These are phyloP conservation scores for Phymastichus coffea DNA, from an alignment of 1,140 invertebrate species.

Conservation along the genomic window DNA sequence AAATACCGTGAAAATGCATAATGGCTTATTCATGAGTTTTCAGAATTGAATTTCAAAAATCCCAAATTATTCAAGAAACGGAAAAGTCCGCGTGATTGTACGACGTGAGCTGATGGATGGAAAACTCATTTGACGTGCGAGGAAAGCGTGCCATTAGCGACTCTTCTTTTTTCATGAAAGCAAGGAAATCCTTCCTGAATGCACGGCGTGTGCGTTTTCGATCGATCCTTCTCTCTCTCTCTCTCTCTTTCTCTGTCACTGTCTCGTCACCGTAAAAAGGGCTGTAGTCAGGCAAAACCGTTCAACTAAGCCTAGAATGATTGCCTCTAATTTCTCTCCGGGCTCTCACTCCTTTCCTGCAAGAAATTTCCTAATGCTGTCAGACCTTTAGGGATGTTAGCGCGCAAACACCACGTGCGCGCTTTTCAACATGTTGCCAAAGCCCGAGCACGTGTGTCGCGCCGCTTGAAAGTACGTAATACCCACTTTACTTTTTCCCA, in stretches of 20 bases:
- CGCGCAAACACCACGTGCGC: too few species aligned
- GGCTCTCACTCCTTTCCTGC: conserved; percentile 20
- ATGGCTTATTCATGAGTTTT: conserved; percentile 7
- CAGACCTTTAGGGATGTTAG: too few species aligned
- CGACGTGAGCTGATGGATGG: not conserved
- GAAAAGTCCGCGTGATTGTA: not conserved
- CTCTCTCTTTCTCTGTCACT: too few species aligned
- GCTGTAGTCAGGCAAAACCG: too few species aligned
- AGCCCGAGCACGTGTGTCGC: too few species aligned
- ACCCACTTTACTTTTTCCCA: too few species aligned
- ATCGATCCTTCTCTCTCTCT: too few species aligned
- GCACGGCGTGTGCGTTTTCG: too few species aligned
- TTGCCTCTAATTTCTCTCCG: conserved; percentile 48
- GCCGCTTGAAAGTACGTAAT: too few species aligned
- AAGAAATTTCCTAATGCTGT: conserved; percentile 52
- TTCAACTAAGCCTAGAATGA: conserved; percentile 49
- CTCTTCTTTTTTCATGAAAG: not conserved
- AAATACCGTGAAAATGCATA: not conserved
- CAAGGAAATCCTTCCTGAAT: not conserved
- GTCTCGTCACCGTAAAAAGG: too few species aligned
- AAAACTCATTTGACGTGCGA: conserved; percentile 9
- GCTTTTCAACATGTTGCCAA: too few species aligned
- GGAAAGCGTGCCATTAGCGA: conserved; percentile 12
- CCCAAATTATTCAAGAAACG: conserved; percentile 2
- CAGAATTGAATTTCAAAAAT: conserved; percentile 14